Conservation (phyloP, 2,113 vertebrate species). For the Mastomys natalensis region DNA sequence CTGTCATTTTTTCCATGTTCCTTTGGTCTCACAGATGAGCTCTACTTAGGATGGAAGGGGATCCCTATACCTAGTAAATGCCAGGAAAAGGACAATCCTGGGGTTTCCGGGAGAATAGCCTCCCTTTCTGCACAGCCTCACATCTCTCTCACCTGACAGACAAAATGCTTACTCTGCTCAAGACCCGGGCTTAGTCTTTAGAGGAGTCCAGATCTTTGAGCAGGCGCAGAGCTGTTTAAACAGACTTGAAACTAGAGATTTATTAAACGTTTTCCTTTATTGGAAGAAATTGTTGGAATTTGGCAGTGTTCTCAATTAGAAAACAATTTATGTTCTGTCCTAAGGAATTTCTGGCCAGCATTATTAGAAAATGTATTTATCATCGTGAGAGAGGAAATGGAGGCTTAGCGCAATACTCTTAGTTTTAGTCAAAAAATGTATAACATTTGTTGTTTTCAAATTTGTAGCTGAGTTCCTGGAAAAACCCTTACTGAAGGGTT, state of each 20-base stretch:
- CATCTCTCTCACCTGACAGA: not conserved
- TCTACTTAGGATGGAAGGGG: not conserved
- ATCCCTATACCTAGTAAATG: not conserved
- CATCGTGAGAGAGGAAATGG: constrained; percentile 46
- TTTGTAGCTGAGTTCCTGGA: constrained; percentile 31
- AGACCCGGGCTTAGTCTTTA: not conserved
- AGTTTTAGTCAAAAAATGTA: constrained; percentile 41
- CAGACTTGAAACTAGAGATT: constrained; percentile 14
- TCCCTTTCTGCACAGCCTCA: not conserved
- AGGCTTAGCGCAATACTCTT: constrained; percentile 45
- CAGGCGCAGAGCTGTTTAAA: not conserved
- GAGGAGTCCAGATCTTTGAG: not conserved
- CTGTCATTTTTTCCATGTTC: not conserved
- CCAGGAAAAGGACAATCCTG: not conserved
- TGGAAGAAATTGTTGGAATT: constrained; percentile 56
- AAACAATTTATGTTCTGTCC: not conserved
- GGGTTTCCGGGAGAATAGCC: not conserved
- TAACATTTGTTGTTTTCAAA: constrained; percentile 34
- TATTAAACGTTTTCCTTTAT: constrained; percentile 48
- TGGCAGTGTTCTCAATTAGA: constrained; percentile 1
- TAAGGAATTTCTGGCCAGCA: constrained; percentile 54
- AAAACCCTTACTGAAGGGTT: constrained; percentile 41
- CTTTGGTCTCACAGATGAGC: not conserved
- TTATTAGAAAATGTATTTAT: constrained; percentile 64
- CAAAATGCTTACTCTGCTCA: not conserved